Evolutionary conservation across 2,113 vertebrate genomes (phyloP), one percentile per base, ranked within the genome.

Genomic region (Phasianus colchicus): DNA sequence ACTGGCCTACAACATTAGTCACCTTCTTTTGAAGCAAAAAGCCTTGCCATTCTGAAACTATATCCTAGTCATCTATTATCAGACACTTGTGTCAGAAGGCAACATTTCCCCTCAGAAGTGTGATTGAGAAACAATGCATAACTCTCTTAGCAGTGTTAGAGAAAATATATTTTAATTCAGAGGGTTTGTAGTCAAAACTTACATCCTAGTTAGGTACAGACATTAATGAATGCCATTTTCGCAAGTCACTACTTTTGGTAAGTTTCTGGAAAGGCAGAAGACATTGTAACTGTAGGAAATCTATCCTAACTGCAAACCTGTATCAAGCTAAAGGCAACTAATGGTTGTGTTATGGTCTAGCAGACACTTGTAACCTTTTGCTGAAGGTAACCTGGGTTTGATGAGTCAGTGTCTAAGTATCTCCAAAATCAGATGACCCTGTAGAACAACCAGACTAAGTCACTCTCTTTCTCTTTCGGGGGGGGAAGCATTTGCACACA

Each of bases 361-460:
- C 7, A 63, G 36, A 45, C 13, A 61, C 54, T 54, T 79, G 24
- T 38, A 63, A 76, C 66, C 54, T 93, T 84, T 72, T 58, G 16
- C 52, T 72, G 70, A 52, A 48, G 80, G 47, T 54, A 85, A 80
- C 86, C 57, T 84, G 47, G 27, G 12, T 36, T 78, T 88, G 89
- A 83, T 5, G 5, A 84, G 88, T 81, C 83, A 92, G 73, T 81
- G 61, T 22, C 43, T 75, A n/a, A 89, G 54, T 45, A 70, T 4
- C 54, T 57, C 67, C 61, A 87, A 87, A 79, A 84, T 84, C 86
- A 92, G 86, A 61, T 89, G 75, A 89, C 69, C 54, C 77, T 65
- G 25, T 52, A 90, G n/a, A 69, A 34, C 52, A 78, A 90, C 30
- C 43, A 78, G 80, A 92, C 43, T 5, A 82, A 61, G 48, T 36